A percentile compares a stretch with the other conserved stretches of the same genome.
These are phyloP conservation scores for Cyrtorhinus lividipennis DNA, from an alignment of 1,140 invertebrate species.

Conservation along the genomic window DNA sequence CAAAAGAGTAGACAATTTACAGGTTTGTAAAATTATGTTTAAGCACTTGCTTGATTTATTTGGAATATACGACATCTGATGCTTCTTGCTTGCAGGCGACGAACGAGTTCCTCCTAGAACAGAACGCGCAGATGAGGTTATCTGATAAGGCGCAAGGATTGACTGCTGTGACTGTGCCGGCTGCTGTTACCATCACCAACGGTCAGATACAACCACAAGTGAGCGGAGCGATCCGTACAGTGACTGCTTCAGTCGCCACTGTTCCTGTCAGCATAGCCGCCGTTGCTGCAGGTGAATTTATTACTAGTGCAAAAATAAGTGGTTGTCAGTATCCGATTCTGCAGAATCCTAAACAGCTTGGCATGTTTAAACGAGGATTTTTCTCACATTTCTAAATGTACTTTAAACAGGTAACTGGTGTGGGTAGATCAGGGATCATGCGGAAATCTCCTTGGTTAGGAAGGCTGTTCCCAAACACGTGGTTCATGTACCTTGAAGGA, in stretches of 20 bases:
- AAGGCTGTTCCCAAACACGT: too few species aligned
- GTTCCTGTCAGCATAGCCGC: conserved; percentile 47
- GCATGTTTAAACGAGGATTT: not conserved
- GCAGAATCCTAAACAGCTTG: not conserved
- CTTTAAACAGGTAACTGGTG: too few species aligned
- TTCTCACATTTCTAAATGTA: too few species aligned
- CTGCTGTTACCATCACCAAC: conserved; percentile 41
- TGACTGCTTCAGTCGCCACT: conserved; percentile 45
- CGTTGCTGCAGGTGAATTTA: conserved; percentile 25
- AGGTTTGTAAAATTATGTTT: not conserved
- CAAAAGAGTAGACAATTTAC: conserved; percentile 37
- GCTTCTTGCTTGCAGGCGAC: conserved; percentile 49
- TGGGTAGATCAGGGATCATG: too few species aligned
- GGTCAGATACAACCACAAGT: conserved; percentile 36
- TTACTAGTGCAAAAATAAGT: not conserved
- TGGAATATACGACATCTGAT: conserved; percentile 33
- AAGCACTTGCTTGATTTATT: not conserved
- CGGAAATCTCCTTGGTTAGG: too few species aligned
- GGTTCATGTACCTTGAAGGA: too few species aligned
- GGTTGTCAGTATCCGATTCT: not conserved
- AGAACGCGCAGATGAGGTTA: conserved; percentile 60
- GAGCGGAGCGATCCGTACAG: conserved; percentile 38
- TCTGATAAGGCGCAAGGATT: conserved; percentile 39
- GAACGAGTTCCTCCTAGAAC: conserved; percentile 65
- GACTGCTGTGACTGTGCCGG: conserved; percentile 38